phyloP scores from a whole-genome alignment of 2,888 invertebrate genomes.

The Oligia strigilis region DNA sequence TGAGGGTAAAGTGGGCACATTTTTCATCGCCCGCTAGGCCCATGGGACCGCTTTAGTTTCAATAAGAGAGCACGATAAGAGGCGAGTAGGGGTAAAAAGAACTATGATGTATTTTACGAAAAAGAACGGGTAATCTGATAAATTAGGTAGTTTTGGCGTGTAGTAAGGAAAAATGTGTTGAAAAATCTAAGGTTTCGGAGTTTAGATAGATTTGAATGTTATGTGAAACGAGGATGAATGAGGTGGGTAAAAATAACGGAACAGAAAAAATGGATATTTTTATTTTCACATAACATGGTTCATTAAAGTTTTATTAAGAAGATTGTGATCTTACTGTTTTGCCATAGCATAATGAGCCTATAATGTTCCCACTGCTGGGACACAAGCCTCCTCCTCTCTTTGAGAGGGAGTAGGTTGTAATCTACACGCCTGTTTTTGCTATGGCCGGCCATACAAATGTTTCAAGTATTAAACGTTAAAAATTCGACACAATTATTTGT shows the following conservation, averaged over 20 bases:
- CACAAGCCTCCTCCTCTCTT: too few species aligned
- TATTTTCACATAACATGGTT: neutral
- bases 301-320: neutral
- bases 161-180: neutral
- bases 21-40: constrained; percentile 78
- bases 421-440: too few species aligned
- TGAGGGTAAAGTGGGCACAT: constrained; percentile 73
- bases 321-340: neutral
- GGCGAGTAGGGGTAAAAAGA: constrained; percentile 61
- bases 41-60: constrained; percentile 82
- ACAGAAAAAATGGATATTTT: too few species aligned
- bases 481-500: neutral
- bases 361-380: too few species aligned
- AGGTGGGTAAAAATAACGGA: neutral
- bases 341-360: too few species aligned
- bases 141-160: constrained; percentile 53
- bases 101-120: constrained; percentile 66
- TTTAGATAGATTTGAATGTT: neutral
- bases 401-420: too few species aligned
- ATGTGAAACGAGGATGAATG: neutral
- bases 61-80: constrained; percentile 81
- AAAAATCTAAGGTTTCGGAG: neutral
- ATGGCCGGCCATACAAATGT: neutral
- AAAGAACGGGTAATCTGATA: constrained; percentile 64
- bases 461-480: neutral